Evolutionary conservation across 2,797 vertebrate species (phyloP).

Genomic region (Diglossa cyanea): DNA sequence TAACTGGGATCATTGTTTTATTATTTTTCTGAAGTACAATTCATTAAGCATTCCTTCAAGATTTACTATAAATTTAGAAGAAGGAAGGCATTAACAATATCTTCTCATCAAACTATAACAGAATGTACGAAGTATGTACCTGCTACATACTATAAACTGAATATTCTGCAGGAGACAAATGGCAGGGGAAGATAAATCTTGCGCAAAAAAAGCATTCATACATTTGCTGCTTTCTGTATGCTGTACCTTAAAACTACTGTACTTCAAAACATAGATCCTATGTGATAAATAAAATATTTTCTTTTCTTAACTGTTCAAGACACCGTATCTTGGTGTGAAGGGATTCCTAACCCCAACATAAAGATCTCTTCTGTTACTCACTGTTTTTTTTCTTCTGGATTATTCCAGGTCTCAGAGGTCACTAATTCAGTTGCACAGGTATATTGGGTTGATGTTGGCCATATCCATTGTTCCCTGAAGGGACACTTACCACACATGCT

Average conservation of each 20-base stretch:
- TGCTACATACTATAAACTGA: neutral
- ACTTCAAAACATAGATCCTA: neutral
- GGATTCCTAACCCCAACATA: neutral
- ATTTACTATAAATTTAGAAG: neutral
- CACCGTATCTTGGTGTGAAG: neutral
- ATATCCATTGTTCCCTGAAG: neutral
- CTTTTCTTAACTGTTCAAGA: neutral
- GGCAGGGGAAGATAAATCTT: neutral
- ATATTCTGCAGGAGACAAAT: neutral
- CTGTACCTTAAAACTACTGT: neutral
- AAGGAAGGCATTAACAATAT: neutral
- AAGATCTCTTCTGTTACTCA: neutral
- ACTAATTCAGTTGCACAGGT: neutral
- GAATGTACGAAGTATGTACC: neutral
- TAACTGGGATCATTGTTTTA: neutral
- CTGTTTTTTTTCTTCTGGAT: neutral
- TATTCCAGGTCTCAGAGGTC: neutral
- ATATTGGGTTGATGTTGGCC: neutral
- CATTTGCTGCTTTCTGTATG: neutral
- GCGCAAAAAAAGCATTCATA: neutral
- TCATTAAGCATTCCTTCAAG: neutral
- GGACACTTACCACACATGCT: slow-evolving; percentile 85
- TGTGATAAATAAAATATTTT: neutral
- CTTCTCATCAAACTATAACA: neutral
- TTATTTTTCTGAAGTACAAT: neutral